Evolutionary conservation across 1,140 invertebrate species (phyloP), one percentile per base, ranked within the genome.

Genomic region (Orchestia grillus): DNA sequence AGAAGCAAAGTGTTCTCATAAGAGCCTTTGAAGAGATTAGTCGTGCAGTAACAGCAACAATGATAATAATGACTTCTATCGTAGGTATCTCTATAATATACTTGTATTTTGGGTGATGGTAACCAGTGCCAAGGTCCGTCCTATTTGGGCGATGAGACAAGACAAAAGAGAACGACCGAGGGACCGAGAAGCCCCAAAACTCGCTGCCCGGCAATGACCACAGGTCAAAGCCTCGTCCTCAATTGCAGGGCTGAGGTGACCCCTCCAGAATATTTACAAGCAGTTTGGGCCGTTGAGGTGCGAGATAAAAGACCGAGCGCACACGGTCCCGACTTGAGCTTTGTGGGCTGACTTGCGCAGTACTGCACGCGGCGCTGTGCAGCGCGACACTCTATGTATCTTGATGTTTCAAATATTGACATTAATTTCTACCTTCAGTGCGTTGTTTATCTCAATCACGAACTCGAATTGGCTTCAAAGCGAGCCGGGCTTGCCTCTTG

Each of bases 181-280:
- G 11, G 62, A 77, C 62, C 62, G 28, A 77, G 62, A 77, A 77
- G 36, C 62, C 62, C 62, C 62, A 77, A 77, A 77, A 77, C 28
- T 36, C 62, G 62, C 88, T 36, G 4, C 88, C n/a, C n/a, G n/a
- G n/a, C 88, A 91, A 44, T 91, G 88, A 91, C 88, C 88, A 44
- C 88, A 91, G 88, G 88, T 91, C 88, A 91, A 91, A 91, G 88
- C 88, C 44, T 44, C 88, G 88, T 44, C 88, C 41, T 91, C 44
- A 91, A 91, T 91, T 91, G 88, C 88, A 42, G 44, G 88, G 88
- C 44, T 91, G 88, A 91, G 88, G 88, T 91, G 88, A 91, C 41
- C 88, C 88, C 88, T 43, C 62, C 15, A 28, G 88, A 91, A 91
- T 91, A 91, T 91, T 91, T 91, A 91, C 88, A 91, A 91, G 88